A percentile compares a stretch with the other conserved stretches of the same genome.
Conservation (phyloP, 2,113 vertebrate species). For the Lophotis ruficrista region DNA sequence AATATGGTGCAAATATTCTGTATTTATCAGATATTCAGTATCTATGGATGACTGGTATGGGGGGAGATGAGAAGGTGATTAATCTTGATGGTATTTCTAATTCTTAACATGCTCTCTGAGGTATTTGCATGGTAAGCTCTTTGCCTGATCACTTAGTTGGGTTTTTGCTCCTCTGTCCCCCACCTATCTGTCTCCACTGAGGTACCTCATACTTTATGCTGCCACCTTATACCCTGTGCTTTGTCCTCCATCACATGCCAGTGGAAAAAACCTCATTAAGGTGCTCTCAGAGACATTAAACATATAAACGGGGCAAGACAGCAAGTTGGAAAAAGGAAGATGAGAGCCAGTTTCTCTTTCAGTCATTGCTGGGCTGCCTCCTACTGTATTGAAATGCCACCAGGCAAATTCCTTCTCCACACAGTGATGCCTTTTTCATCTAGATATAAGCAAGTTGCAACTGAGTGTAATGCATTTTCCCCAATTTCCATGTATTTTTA, state of each 20-base stretch:
- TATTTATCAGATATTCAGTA: not conserved
- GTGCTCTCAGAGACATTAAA: not conserved
- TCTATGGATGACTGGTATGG: not conserved
- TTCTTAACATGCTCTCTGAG: not conserved
- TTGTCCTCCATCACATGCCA: not conserved
- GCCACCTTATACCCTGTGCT: not conserved
- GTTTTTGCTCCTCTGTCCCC: not conserved
- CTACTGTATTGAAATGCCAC: not conserved
- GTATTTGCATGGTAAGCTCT: not conserved
- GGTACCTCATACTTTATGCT: not conserved
- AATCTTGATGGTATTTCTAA: not conserved
- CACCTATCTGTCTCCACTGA: not conserved
- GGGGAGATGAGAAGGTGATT: not conserved
- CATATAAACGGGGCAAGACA: not conserved
- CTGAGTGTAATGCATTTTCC: not conserved
- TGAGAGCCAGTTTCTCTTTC: not conserved
- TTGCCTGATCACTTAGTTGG: not conserved
- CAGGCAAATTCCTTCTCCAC: not conserved
- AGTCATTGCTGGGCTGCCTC: not conserved
- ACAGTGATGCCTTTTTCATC: not conserved
- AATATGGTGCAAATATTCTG: not conserved
- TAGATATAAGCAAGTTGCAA: not conserved
- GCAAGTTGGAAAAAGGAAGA: not conserved
- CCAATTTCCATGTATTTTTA: not conserved
- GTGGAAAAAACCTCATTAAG: not conserved